Percentiles rank a stretch among this genome's conserved stretches.
phyloP scores from a whole-genome alignment of 2,888 invertebrate species.

The Lochmaea capreae region DNA sequence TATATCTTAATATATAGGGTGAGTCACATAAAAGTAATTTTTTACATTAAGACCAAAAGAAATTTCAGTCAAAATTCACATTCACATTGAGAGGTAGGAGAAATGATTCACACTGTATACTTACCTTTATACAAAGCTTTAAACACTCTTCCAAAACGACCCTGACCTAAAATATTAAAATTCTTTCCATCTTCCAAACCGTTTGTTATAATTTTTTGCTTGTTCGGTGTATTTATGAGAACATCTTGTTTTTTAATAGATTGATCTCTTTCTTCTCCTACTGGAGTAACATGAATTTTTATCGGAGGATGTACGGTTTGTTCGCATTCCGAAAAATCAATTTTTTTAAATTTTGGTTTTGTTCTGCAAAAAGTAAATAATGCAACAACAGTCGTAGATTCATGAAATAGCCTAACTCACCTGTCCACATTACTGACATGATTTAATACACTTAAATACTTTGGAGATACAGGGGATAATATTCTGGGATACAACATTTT shows the following conservation, averaged over 20 bases:
- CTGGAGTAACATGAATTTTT: constrained; percentile 42
- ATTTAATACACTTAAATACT: constrained; percentile 33
- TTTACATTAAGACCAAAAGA: constrained; percentile 6
- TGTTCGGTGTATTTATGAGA: constrained; percentile 55
- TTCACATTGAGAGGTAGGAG: no score
- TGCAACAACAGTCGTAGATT: not conserved
- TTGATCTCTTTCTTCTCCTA: constrained; percentile 7
- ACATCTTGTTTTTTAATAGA: constrained; percentile 35
- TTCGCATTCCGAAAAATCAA: constrained; percentile 42
- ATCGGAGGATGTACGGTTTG: constrained; percentile 25
- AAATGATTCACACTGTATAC: no score
- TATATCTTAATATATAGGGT: no score
- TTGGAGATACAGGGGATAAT: constrained; percentile 42
- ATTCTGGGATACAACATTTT: constrained; percentile 43
- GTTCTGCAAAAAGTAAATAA: constrained; percentile 18
- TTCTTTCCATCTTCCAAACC: constrained; percentile 50
- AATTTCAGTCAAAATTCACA: no score
- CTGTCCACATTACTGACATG: constrained; percentile 20
- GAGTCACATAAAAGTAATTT: no score
- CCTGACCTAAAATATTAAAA: constrained; percentile 58
- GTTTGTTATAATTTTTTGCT: constrained; percentile 53
- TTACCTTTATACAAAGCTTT: constrained; percentile 59
- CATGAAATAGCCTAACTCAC: not conserved
- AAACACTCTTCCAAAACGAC: constrained; percentile 62
- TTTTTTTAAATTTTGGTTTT: constrained; percentile 35